Evolutionary conservation across 1,140 invertebrate genomes (phyloP).

Genomic region (Meloidogyne floridensis): DNA sequence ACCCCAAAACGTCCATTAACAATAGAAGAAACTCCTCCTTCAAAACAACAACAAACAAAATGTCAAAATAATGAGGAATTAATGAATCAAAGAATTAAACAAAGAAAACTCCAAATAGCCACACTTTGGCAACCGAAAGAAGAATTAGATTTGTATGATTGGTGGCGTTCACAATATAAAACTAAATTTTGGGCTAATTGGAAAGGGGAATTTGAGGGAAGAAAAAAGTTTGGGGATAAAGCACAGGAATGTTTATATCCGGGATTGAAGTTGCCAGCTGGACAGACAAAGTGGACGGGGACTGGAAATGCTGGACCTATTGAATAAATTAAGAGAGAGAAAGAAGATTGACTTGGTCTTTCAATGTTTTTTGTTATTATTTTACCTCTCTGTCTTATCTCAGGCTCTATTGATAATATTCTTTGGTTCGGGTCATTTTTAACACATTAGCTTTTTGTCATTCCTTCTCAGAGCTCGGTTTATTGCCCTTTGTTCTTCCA

Average conservation of each 20-base stretch:
- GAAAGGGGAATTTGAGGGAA: slow-evolving; percentile 33
- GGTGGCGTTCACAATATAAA: slow-evolving; percentile 24
- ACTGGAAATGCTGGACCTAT: slow-evolving; percentile 26
- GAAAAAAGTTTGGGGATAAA: slow-evolving; percentile 34
- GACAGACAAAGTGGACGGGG: slow-evolving; percentile 18
- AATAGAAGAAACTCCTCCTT: not conserved
- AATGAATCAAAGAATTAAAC: slow-evolving; percentile 13
- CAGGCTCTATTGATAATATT: too few species aligned
- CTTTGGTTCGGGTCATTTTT: too few species aligned
- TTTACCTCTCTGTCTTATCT: too few species aligned
- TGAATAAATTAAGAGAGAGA: slow-evolving; percentile 9
- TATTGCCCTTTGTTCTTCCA: too few species aligned
- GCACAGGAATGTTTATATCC: slow-evolving; percentile 33
- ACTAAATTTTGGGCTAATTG: slow-evolving; percentile 15
- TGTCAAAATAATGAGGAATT: not conserved
- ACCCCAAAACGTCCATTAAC: not conserved
- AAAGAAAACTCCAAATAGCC: slow-evolving; percentile 1
- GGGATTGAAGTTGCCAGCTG: slow-evolving; percentile 24
- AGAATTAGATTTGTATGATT: slow-evolving; percentile 22
- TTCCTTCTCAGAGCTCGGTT: too few species aligned
- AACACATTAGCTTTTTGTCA: too few species aligned
- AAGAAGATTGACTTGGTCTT: too few species aligned
- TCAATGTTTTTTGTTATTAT: too few species aligned
- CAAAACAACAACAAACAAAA: not conserved
- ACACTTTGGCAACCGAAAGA: slow-evolving; percentile 8